Evolutionary conservation across 2,797 vertebrate genomes (phyloP).

Genomic region (Gobionotothen gibberifrons): DNA sequence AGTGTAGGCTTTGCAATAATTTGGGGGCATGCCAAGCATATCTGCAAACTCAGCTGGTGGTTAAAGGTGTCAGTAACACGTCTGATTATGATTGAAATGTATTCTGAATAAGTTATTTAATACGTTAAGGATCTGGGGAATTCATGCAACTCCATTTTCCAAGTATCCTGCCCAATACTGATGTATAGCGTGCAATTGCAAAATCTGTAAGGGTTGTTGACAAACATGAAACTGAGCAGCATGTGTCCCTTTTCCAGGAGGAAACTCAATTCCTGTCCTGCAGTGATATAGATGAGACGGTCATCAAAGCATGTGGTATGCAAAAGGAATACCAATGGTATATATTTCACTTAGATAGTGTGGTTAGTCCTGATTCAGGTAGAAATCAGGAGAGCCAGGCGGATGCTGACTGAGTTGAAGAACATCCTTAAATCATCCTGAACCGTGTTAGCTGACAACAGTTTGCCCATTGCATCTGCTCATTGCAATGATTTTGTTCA

Average conservation of each 20-base stretch:
- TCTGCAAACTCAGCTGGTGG: neutral
- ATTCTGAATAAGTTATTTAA: conserved; percentile 25
- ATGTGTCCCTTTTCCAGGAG: conserved; percentile 61
- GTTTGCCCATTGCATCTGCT: conserved; percentile 1
- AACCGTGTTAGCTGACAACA: conserved; percentile 20
- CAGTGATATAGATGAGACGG: conserved; percentile 60
- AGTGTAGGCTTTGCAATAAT: neutral
- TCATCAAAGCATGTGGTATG: conserved; percentile 59
- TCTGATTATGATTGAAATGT: conserved; percentile 5
- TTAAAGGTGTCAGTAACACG: neutral
- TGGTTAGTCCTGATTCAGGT: conserved; percentile 44
- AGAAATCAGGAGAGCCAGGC: conserved; percentile 13
- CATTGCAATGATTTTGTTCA: conserved; percentile 19
- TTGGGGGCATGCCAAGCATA: neutral
- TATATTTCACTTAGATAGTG: conserved; percentile 39
- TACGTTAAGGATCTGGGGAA: conserved; percentile 25
- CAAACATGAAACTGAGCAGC: conserved; percentile 67
- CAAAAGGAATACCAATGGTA: conserved; percentile 42
- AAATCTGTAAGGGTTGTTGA: conserved; percentile 62
- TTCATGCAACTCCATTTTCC: conserved; percentile 1
- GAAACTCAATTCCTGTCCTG: conserved; percentile 69
- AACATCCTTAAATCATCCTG: neutral
- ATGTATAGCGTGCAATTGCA: conserved; percentile 27
- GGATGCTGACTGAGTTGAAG: conserved; percentile 8
- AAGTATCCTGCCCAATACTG: conserved; percentile 21